Percentiles rank a stretch among this genome's conserved stretches.
Conservation (phyloP, 2,888 invertebrate genomes). For the Lithophane leautieri region DNA sequence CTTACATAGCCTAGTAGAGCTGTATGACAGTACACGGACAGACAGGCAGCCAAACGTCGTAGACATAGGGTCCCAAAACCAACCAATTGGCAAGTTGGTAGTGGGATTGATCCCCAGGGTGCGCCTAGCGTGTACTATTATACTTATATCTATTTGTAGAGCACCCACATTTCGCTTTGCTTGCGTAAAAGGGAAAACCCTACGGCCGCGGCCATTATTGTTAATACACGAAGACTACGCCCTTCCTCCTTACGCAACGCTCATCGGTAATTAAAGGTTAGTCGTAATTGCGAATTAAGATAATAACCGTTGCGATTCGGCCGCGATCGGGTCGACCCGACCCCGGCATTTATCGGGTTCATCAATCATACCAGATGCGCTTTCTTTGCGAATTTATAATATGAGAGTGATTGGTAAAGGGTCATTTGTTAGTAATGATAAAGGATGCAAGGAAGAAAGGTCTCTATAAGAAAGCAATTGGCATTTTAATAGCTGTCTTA, state of each 20-base stretch:
- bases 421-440: slow-evolving; percentile 17
- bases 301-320: slow-evolving; percentile 68
- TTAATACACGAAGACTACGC: slow-evolving; percentile 21
- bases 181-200: slow-evolving; percentile 1
- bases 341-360: slow-evolving; percentile 64
- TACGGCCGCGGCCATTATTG: background rate
- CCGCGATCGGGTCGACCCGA: slow-evolving; percentile 56
- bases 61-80: background rate
- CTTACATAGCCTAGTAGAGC: background rate
- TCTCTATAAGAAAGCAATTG: background rate
- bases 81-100: background rate
- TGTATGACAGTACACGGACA: background rate
- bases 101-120: background rate
- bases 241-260: slow-evolving; percentile 43
- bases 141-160: background rate
- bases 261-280: slow-evolving; percentile 75
- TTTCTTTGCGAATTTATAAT: slow-evolving; percentile 63
- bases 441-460: background rate
- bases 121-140: background rate
- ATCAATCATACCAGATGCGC: slow-evolving; percentile 69
- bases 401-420: slow-evolving; percentile 43
- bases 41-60: background rate
- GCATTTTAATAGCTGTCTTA: background rate
- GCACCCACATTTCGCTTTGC: background rate
- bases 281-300: slow-evolving; percentile 74